Evolutionary conservation across 2,797 vertebrate genomes (phyloP), one percentile per base, ranked within the genome.

Genomic region (Hemitrygon akajei): DNA sequence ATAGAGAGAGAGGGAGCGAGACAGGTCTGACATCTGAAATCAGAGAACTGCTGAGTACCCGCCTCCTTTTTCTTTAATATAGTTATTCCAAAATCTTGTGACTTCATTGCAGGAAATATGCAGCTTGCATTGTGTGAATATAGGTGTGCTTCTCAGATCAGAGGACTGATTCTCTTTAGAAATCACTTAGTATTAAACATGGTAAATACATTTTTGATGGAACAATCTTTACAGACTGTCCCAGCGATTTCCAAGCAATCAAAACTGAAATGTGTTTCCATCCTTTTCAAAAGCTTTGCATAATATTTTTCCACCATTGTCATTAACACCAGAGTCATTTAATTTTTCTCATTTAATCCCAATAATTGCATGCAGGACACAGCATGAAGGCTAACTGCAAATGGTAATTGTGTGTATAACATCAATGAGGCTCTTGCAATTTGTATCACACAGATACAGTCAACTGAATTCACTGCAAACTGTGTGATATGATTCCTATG

Each of bases 401-500:
- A 14, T 76, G 94, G 12, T 27, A 94, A 93, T 94, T 92, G 94
- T 2, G 25, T 63, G 14, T 56, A 27, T 75, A 69, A 69, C 14
- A 93, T 1, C 93, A 0, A 34, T 37, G 37, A 93, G 66, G 47
- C 94, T 94, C 37, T 40, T 89, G 94, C 9, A 7, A 93, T 58
- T n/a, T 93, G 1, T 20, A 1, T 0, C 37, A 47, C 7, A 1
- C 94, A 94, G 94, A 94, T 94, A 77, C 86, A 63, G 4, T 77
- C 86, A 84, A 56, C 12, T 91, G 94, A 93, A 91, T 94, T 94
- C 94, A 93, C 12, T 94, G 56, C 94, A 0, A 84, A 5, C 63
- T 60, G 3, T 84, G 0, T 60, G 11, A 94, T n/a, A 58, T 40
- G n/a, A 92, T 93, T 94, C 79, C 37, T 93, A 2, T 0, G 87